Evolutionary conservation across 2,888 invertebrate species (phyloP).

Genomic region (Bugula neritina): DNA sequence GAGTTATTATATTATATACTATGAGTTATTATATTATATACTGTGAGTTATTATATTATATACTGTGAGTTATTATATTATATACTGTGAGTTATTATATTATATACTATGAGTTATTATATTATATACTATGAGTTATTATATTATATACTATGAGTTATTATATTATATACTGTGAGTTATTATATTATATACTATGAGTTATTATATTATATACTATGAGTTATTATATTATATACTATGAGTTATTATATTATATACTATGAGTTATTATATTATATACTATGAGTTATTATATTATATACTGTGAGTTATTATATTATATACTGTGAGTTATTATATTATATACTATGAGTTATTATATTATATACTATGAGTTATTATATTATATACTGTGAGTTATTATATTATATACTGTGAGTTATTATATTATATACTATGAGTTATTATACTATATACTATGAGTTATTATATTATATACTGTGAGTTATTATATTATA

Average conservation of each 20-base stretch:
- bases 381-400: not conserved
- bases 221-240: not conserved
- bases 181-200: not conserved
- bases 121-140: not conserved
- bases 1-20: not conserved
- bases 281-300: not conserved
- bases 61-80: not conserved
- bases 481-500: too few relatives aligned
- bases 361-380: not conserved
- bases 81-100: too few relatives aligned
- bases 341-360: too few relatives aligned
- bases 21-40: not conserved
- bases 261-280: not conserved
- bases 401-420: not conserved
- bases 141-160: too few relatives aligned
- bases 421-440: not conserved
- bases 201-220: not conserved
- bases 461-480: not conserved
- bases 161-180: not conserved
- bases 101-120: not conserved
- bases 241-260: not conserved
- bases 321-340: not conserved
- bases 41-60: not conserved
- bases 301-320: not conserved
- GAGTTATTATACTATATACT: not conserved